Base-by-base conservation (phyloP, 2,113 vertebrate species). In the Limnothrissa miodon region DNA sequence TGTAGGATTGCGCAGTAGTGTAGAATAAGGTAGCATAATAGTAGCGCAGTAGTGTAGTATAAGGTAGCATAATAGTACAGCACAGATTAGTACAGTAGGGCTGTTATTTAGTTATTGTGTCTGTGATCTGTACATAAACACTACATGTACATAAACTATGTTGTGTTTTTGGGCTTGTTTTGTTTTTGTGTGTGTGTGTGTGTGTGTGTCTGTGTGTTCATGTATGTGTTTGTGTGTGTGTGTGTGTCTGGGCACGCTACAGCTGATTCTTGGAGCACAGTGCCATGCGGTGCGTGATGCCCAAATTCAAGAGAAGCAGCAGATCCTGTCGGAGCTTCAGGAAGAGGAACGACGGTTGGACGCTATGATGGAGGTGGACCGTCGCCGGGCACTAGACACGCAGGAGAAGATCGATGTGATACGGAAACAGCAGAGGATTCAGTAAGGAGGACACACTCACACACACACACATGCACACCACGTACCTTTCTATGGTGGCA, bases 301-400 rank as follows among this genome's bases (percentile, higher is more conserved):
- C 0, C 97, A 99, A 87, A 93, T 97, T 80, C 89, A 95, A 4
- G 97, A 98, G 91, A 98, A 95, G 92, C 88, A 86, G 85, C 90
- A 94, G 87, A 96, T 97, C 2, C 78, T 88, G 0, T 86, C 80
- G 0, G 95, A 97, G 87, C 0, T 96, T 86, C 80, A 86, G 0
- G 93, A 94, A 5, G 97, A 99, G 85, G 96, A 97, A 85, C 92
- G 86, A 87, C 93, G 96, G 0, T 85, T 98, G 90, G 95, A 94
- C 84, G 88, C 81, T 66, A 95, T 98, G 95, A 98, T 98, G 97
- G 97, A 98, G 87, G 87, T 90, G 78, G 95, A 96, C 15, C 91
- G 96, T 29, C 89, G 88, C 46, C 95, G 90, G 83, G 94, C 93
- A 1, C 5, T 95, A 0, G 90, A 96, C 84, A 91, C 89, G 45